Percentiles rank a stretch among this genome's conserved stretches.
Conservation (phyloP, 2,113 vertebrate species). For the Phoxinus phoxinus region DNA sequence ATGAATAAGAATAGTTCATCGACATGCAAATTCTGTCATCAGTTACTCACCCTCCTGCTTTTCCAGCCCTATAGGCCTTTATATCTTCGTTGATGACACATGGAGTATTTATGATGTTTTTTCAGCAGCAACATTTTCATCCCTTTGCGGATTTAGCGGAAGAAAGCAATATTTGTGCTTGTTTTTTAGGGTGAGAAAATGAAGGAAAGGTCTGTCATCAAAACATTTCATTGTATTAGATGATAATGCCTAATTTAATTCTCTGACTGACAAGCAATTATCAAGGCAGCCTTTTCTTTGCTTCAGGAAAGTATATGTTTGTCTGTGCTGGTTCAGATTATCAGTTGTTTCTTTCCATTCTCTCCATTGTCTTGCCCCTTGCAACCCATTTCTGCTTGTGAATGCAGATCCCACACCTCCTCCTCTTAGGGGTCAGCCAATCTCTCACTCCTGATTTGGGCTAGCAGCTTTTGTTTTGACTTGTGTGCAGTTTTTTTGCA, state of each 20-base stretch:
- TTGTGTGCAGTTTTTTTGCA: conserved; percentile 33
- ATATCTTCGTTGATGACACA: not conserved
- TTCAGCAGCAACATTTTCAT: not conserved
- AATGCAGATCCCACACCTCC: conserved; percentile 33
- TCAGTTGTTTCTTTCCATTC: conserved; percentile 1
- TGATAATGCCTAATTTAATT: not conserved
- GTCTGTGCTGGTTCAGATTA: not conserved
- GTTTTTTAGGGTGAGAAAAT: not conserved
- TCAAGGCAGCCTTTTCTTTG: conserved; percentile 4
- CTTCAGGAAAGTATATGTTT: not conserved
- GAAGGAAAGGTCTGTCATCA: not conserved
- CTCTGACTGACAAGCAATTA: not conserved
- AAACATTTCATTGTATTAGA: not conserved
- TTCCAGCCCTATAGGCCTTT: not conserved
- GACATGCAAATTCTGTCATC: not conserved
- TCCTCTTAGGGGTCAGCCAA: conserved; percentile 35
- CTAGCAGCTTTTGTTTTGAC: conserved; percentile 42
- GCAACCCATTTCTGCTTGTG: conserved; percentile 35
- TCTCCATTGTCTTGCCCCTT: conserved; percentile 9
- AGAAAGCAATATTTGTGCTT: not conserved
- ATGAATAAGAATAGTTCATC: not conserved
- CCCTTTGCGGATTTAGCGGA: not conserved
- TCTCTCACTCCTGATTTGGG: conserved; percentile 28
- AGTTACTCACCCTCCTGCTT: not conserved
- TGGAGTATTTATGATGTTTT: not conserved